A percentile compares a stretch with the other conserved stretches of the same genome.
phyloP scores from a whole-genome alignment of 2,113 vertebrate species.

The Alexandromys fortis region DNA sequence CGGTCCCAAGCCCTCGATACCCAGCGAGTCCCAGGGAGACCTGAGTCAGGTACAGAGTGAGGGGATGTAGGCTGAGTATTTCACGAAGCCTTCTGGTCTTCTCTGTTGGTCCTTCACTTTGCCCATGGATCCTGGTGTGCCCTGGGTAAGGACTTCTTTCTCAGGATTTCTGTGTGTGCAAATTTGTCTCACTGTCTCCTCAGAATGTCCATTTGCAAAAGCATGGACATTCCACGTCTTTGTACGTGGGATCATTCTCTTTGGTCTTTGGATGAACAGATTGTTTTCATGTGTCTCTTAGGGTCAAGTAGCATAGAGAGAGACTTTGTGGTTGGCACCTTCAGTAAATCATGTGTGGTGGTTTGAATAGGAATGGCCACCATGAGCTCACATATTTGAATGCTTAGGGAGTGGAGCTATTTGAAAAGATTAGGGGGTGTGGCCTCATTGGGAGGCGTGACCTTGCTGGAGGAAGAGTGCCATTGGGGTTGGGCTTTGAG shows the following conservation, averaged over 20 bases:
- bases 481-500: not conserved
- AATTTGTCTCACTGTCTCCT: not conserved
- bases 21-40: not conserved
- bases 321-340: no score
- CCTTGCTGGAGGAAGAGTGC: not conserved
- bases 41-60: fast-evolving
- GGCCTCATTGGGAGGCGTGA: not conserved
- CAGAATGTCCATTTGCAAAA: not conserved
- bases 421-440: not conserved
- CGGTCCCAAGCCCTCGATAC: fast-evolving
- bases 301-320: no score
- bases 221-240: fast-evolving
- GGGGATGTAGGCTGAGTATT: not conserved
- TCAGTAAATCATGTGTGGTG: no score
- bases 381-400: no score
- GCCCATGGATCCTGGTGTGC: fast-evolving
- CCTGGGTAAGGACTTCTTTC: not conserved
- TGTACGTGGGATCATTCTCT: fast-evolving
- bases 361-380: no score
- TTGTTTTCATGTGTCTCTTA: not conserved
- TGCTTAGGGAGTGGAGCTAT: not conserved
- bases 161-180: not conserved
- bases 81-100: not conserved
- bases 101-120: not conserved
- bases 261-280: not conserved